Percentiles rank a stretch among this genome's conserved stretches.
Evolutionary conservation across 2,888 invertebrate genomes (phyloP).

Genomic region (Caenorhabditis wallacei): DNA sequence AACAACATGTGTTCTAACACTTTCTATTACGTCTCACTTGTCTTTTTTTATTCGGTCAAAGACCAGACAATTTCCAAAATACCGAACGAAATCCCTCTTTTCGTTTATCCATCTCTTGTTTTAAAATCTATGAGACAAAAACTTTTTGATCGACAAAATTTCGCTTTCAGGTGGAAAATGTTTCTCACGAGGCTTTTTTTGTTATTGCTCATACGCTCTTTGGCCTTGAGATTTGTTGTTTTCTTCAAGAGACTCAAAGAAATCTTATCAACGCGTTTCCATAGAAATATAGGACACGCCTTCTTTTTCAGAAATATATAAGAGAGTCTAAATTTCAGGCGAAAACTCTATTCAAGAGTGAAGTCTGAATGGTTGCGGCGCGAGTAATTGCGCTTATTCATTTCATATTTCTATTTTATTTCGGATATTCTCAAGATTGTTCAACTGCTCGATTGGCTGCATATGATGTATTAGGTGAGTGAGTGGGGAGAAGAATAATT

Average conservation of each 20-base stretch:
- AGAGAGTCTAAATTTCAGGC: slow-evolving; percentile 9
- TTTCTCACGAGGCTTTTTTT: slow-evolving; percentile 11
- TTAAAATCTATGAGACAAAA: slow-evolving; percentile 9
- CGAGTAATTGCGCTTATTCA: slow-evolving; percentile 5
- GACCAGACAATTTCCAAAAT: slow-evolving; percentile 42
- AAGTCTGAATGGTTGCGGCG: slow-evolving; percentile 25
- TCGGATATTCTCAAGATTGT: slow-evolving; percentile 24
- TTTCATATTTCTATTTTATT: not conserved
- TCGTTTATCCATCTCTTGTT: slow-evolving; percentile 16
- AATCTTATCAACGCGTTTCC: slow-evolving; percentile 28
- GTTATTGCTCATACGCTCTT: not conserved
- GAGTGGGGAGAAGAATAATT: too few species aligned
- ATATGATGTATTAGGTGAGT: slow-evolving; percentile 42
- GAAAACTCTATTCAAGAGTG: not conserved
- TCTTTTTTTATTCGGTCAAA: slow-evolving; percentile 44
- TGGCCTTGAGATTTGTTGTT: slow-evolving; percentile 1
- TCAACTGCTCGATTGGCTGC: slow-evolving; percentile 12
- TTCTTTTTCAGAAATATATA: slow-evolving; percentile 32
- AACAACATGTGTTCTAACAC: slow-evolving; percentile 34
- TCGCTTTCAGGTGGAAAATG: not conserved
- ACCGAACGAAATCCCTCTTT: slow-evolving; percentile 34
- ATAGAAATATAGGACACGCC: slow-evolving; percentile 26
- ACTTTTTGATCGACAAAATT: slow-evolving; percentile 46
- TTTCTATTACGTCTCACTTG: slow-evolving; percentile 24
- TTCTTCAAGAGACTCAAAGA: not conserved